Percentiles rank a stretch among this genome's conserved stretches.
Conservation (phyloP, 2,113 vertebrate species). For the Pampusana beccarii region DNA sequence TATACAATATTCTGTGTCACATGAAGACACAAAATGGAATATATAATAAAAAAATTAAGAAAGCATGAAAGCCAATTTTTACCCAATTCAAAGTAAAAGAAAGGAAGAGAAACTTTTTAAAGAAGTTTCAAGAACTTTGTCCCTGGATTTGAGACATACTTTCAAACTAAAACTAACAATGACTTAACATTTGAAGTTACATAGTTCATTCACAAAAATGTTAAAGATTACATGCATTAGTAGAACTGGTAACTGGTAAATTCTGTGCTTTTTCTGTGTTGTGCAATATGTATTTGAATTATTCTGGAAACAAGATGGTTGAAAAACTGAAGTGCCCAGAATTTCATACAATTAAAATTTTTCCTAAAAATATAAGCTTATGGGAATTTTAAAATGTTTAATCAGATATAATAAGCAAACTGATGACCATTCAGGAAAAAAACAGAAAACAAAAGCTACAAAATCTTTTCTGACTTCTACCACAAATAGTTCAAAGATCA, state of each 20-base stretch:
- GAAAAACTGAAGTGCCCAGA: not conserved
- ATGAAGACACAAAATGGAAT: not conserved
- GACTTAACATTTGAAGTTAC: not conserved
- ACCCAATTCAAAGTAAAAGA: not conserved
- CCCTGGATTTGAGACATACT: not conserved
- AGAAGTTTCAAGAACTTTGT: not conserved
- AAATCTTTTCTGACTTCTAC: not conserved
- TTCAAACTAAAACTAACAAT: not conserved
- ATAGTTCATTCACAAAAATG: not conserved
- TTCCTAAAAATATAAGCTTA: not conserved
- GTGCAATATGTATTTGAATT: not conserved
- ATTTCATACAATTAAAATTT: not conserved
- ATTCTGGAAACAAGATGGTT: not conserved
- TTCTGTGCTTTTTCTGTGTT: not conserved
- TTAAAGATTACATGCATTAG: not conserved
- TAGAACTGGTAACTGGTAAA: not conserved
- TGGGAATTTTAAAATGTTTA: not conserved
- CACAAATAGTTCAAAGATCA: conserved; percentile 11
- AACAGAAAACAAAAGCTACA: not conserved
- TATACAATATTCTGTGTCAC: not conserved
- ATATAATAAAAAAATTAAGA: not conserved
- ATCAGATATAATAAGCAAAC: not conserved
- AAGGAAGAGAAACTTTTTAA: not conserved
- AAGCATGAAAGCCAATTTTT: not conserved
- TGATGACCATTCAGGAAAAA: not conserved